Base-by-base conservation (phyloP, 1,140 invertebrate genomes). In the Zophobas atratus region DNA sequence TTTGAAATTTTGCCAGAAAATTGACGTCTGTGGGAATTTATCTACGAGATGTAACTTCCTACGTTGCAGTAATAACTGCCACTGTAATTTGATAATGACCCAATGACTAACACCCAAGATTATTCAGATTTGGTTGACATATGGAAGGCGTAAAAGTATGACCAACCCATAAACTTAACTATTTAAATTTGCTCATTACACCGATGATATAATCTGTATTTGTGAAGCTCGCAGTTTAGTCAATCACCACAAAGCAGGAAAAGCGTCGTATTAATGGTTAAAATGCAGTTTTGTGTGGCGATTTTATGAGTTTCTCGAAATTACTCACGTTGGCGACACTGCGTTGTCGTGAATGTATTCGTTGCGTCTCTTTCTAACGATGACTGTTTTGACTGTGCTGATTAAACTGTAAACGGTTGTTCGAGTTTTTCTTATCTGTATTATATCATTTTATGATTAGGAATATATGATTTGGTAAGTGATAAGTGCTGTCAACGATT, bases 401-500 rank as follows among this genome's bases (percentile, higher is more conserved):
- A 56, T 55, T 55, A 38, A 6, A 73, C 32, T 56, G 32, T 43
- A 39, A 73, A 73, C 35, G 49, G 20, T 53, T 53, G 5, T 56
- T 55, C 20, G 55, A 20, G 3, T 67, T 67, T 73, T 73, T 73
- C 32, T 41, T 73, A 53, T 73, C 55, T 55, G 55, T 73, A 73
- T 73, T 41, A 56, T 53, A 20, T 73, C 38, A 51, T 56, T 56
- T 43, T 56, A 53, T 56, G 35, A 33, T 73, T 56, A 35, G n/a
- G 38, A 56, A 55, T 73, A 36, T 56, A 73, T 73, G 71, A 73
- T 56, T 73, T 55, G 71, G 71, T 73, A 73, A 73, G 71, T 73
- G 71, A 32, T 48, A 55, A 49, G 5, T 36, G n/a, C 56, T 73
- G 56, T 73, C 71, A 73, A 1, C 38, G n/a, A 39, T 73, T 32